phyloP scores from a whole-genome alignment of 2,797 vertebrate genomes.

The Dryobates pubescens region DNA sequence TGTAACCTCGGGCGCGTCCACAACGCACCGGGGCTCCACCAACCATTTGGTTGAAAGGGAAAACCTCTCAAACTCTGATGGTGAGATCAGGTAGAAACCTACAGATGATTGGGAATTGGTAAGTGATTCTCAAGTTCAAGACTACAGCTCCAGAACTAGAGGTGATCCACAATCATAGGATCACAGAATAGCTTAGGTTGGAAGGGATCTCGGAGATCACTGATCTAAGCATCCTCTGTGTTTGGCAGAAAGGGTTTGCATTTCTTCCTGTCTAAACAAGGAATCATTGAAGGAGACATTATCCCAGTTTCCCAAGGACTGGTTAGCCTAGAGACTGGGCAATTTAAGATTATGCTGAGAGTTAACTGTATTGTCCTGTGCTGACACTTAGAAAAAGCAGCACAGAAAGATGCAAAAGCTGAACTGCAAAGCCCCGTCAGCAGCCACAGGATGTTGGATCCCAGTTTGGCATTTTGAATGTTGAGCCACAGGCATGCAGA shows the following conservation, averaged over 20 bases:
- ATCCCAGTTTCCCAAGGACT: not conserved
- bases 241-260: not conserved
- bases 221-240: not conserved
- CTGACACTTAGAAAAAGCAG: not conserved
- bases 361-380: not conserved
- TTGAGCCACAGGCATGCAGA: not conserved
- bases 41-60: conserved; percentile 92
- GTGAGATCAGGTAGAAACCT: conserved; percentile 99
- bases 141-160: not conserved
- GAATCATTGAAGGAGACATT: not conserved
- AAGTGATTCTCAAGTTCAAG: not conserved
- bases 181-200: too few relatives aligned
- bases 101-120: not conserved
- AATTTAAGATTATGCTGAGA: not conserved
- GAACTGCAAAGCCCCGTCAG: not conserved
- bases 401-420: not conserved
- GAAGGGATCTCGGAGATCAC: not conserved
- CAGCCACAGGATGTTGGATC: not conserved
- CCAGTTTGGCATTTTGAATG: not conserved
- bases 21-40: conserved; percentile 89
- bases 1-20: conserved; percentile 79
- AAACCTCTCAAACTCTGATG: conserved; percentile 97
- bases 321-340: not conserved
- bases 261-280: not conserved
- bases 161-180: not conserved